Evolutionary conservation across 2,113 vertebrate species (phyloP), one percentile per base, ranked within the genome.

Genomic region (Probosciger aterrimus): DNA sequence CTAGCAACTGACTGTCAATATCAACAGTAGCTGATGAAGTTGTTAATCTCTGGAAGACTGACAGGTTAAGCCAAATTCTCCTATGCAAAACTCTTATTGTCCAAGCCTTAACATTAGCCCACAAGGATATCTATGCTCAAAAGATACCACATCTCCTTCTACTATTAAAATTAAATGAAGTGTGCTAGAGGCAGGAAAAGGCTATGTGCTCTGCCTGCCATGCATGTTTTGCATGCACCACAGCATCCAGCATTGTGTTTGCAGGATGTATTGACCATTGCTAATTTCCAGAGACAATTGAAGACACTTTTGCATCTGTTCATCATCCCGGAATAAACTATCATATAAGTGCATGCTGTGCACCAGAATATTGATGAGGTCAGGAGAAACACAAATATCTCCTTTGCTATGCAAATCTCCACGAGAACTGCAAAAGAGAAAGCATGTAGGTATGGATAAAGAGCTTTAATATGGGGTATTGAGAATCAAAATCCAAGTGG

Each of bases 1-100:
- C 96, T 98, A 98, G 98, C 98, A 98, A 98, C 98, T 63, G 84
- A 98, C 96, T 97, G 98, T 98, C 98, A 98, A 98, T 98, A 98
- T 98, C 98, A 98, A 98, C 98, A 98, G 97, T 97, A 96, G 96
- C 96, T 95, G 97, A 98, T 98, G 98, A 98, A 98, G 98, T 97
- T 98, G 98, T 98, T 98, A 98, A 98, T 98, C 97, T 97, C 96
- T 91, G 86, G 88, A 83, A 98, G 98, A 97, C 93, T 97, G 97
- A 98, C 98, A 97, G 97, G 47, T 77, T 96, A 96, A 96, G 94
- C 83, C 87, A 80, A 86, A 94, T 92, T 39, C 94, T 96, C 93
- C 85, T 82, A 85, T 49, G 52, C 90, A 97, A 94, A 96, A 97
- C 93, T 92, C 39, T 59, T 68, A 95, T 97, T 97, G 96, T 97